Conservation (phyloP, 2,113 vertebrate genomes). For the Rhabdornis inornatus region DNA sequence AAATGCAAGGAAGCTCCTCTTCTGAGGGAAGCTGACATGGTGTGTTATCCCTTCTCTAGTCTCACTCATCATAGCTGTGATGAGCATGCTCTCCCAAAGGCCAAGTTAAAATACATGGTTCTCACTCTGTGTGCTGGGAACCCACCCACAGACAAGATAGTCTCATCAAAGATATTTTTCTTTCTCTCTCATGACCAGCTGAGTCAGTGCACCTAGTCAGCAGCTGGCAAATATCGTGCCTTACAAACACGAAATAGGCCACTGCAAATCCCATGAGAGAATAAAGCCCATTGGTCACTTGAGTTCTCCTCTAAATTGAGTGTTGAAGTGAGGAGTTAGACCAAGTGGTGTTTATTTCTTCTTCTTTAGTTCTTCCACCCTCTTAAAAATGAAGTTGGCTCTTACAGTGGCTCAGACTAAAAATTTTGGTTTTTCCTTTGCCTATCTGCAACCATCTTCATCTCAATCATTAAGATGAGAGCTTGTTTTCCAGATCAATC, state of each 20-base stretch:
- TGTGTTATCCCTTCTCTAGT: neutral
- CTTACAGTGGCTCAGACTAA: neutral
- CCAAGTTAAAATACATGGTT: neutral
- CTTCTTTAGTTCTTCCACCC: neutral
- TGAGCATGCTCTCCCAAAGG: neutral
- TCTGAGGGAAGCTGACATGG: neutral
- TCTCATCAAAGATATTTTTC: neutral
- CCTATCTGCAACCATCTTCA: neutral
- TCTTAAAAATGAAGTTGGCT: neutral
- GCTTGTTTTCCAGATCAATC: neutral
- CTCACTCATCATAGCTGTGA: neutral
- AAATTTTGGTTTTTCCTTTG: neutral
- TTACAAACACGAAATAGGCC: neutral
- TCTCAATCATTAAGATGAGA: neutral
- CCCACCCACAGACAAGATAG: neutral
- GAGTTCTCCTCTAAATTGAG: neutral
- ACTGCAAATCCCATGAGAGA: neutral
- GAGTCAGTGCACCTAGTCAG: conserved; percentile 16
- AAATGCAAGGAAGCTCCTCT: neutral
- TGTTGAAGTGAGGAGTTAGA: neutral
- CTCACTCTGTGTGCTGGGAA: neutral
- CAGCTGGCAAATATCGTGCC: neutral
- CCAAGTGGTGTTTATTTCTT: neutral
- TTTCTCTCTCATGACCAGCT: conserved; percentile 2
- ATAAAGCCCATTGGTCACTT: neutral